Base-by-base conservation (phyloP, 2,797 vertebrate genomes). In the Peromyscus melanophrys region DNA sequence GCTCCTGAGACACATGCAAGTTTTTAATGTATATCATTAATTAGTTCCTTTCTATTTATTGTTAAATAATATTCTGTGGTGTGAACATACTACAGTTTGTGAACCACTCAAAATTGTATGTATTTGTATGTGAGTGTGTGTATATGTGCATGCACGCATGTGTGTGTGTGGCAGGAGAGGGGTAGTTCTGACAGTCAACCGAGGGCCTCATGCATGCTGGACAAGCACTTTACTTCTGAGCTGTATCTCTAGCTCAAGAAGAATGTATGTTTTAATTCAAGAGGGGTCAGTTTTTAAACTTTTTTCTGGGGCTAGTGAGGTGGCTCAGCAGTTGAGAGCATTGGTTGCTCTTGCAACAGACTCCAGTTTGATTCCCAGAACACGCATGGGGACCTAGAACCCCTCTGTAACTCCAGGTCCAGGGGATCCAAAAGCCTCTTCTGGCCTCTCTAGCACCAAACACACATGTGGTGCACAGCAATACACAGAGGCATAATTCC, bases 11-110 rank as follows among this genome's bases (percentile, higher is more conserved):
- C 89, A 25, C 61, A 61, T 81, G 37, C 75, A 77, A 75, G 49
- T 82, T 76, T n/a, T 97, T 93, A 55, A 76, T 1, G 0, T 73
- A 14, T 81, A n/a, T 90, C 31, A 67, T 17, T 80, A 67, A 4
- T 78, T n/a, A 65, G 34, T 82, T 90, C 25, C 34, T 86, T 90
- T 29, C 37, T 92, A 83, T 97, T 87, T 43, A 34, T 95, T 94
- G 8, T 29, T 67, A 14, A 86, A 17, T 46, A 67, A 13, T 92
- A 43, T 14, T 80, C 27, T 61, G 17, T 90, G 55, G 8, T 90
- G 29, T 78, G 6, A 14, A 17, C 63, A 8, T 63, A 75, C 61
- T 13, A 80, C n/a, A 93, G 14, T 89, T 83, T 80, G 29, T 83
- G 37, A 96, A 8, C 55, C 81, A 76, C 93, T 95, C 27, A 84